A percentile compares a stretch with the other conserved stretches of the same genome.
These are phyloP conservation scores for Cuniculus paca DNA, from an alignment of 2,797 vertebrate genomes.

Conservation along the genomic window DNA sequence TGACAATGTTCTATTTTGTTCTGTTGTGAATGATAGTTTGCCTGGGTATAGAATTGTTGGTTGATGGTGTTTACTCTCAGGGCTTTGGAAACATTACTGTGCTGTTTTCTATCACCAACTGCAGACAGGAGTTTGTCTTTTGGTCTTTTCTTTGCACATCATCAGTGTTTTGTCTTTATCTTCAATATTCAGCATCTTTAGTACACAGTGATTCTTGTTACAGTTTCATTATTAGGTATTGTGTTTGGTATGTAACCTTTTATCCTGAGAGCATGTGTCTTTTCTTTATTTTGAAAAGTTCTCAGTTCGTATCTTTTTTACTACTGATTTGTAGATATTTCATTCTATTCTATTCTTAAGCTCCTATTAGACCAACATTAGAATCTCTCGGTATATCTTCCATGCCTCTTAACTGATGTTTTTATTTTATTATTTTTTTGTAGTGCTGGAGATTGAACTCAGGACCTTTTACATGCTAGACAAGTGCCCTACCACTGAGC, in stretches of 20 bases:
- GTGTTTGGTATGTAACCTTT: neutral
- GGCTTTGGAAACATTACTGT: neutral
- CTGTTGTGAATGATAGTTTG: neutral
- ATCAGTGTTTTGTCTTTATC: neutral
- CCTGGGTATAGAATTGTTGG: neutral
- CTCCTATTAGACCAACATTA: neutral
- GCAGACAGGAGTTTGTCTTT: neutral
- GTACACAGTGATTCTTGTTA: neutral
- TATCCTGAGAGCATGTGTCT: neutral
- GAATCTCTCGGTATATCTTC: neutral
- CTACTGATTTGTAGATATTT: neutral
- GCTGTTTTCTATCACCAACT: neutral
- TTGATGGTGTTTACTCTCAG: neutral
- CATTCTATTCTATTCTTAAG: neutral
- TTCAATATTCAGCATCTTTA: neutral
- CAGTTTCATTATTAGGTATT: neutral
- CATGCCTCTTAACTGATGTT: neutral
- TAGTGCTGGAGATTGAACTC: neutral
- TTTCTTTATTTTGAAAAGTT: constrained; percentile 29
- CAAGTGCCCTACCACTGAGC: neutral
- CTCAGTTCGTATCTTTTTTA: neutral
- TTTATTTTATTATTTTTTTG: neutral
- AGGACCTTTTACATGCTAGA: neutral
- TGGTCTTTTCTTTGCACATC: neutral
- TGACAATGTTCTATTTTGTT: constrained; percentile 27